phyloP scores from a whole-genome alignment of 2,113 vertebrate genomes.

The Nicator chloris region DNA sequence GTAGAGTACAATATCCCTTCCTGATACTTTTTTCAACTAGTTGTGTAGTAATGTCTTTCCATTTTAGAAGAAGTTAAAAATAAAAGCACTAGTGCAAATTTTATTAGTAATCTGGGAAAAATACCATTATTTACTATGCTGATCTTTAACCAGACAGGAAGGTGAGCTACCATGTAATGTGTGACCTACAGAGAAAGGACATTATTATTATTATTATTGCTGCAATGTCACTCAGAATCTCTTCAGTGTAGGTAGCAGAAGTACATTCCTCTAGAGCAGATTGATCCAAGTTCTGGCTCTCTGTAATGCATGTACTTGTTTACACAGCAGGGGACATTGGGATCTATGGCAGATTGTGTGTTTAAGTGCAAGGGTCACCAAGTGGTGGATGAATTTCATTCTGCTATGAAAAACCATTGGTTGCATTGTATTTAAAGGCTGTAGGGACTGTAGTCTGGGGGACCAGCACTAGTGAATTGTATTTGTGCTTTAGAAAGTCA shows the following conservation, averaged over 20 bases:
- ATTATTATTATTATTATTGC: neutral
- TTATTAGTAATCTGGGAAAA: neutral
- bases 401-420: neutral
- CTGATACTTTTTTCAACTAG: neutral
- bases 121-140: neutral
- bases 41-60: neutral
- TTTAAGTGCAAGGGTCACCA: neutral
- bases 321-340: neutral
- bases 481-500: neutral
- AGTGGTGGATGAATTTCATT: neutral
- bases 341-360: neutral
- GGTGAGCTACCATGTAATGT: neutral
- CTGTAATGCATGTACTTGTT: neutral
- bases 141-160: neutral
- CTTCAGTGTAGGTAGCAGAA: neutral
- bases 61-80: neutral
- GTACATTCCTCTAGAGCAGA: neutral
- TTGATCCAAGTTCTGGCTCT: neutral
- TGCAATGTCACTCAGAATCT: neutral
- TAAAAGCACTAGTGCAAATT: neutral
- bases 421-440: neutral
- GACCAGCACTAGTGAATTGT: neutral
- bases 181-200: neutral
- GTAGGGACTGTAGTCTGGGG: neutral
- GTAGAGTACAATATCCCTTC: neutral